Evolutionary conservation across 2,888 invertebrate genomes (phyloP).

Genomic region (Epistrophella euchroma): DNA sequence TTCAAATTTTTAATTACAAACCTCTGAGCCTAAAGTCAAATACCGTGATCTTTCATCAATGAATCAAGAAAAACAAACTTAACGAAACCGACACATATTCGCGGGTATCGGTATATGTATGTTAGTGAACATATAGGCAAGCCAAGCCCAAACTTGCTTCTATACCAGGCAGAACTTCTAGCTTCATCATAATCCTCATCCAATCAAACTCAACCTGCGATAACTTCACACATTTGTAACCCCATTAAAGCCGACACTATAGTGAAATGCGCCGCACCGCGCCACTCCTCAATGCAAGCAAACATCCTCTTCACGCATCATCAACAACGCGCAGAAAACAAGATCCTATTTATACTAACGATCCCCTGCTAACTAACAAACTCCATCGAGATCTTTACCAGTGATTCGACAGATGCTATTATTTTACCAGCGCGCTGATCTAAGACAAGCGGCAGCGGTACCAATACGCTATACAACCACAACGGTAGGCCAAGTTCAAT

Average conservation of each 20-base stretch:
- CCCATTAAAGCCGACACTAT: conserved; percentile 66
- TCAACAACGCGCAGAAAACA: conserved; percentile 51
- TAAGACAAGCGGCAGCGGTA: conserved; percentile 24
- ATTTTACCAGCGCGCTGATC: conserved; percentile 30
- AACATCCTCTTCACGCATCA: conserved; percentile 63
- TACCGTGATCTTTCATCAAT: conserved; percentile 28
- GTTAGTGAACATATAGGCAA: not conserved
- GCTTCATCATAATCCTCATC: conserved; percentile 45
- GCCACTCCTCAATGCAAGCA: conserved; percentile 24
- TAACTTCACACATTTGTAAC: conserved; percentile 71
- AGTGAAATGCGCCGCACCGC: conserved; percentile 1
- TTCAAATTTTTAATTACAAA: conserved; percentile 21
- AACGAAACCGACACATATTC: conserved; percentile 5
- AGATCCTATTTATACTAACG: conserved; percentile 67
- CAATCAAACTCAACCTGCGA: conserved; percentile 64
- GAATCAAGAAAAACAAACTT: conserved; percentile 10
- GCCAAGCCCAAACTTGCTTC: conserved; percentile 49
- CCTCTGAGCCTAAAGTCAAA: not conserved
- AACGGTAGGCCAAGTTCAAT: conserved; percentile 74
- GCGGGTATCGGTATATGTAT: no score
- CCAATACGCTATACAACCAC: no score
- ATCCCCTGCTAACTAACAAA: conserved; percentile 38
- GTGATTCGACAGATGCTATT: conserved; percentile 56
- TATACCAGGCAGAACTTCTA: not conserved
- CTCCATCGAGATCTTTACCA: conserved; percentile 59